Conservation (phyloP, 2,113 vertebrate species). For the Pteronura brasiliensis region DNA sequence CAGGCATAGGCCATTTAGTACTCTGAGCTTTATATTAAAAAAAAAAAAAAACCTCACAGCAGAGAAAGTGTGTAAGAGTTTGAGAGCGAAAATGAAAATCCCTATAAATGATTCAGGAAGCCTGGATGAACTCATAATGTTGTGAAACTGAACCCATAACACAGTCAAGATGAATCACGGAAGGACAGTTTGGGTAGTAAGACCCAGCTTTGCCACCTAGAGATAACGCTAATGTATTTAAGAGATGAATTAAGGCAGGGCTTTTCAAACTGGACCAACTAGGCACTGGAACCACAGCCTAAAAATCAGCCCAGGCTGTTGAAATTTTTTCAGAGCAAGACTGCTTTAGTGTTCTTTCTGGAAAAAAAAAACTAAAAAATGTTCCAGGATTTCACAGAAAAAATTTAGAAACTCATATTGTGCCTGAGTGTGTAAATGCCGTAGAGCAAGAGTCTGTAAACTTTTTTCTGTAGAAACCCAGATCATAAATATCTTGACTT, state of each 20-base stretch:
- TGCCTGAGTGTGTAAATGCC: not conserved
- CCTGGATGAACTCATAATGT: slow-evolving; percentile 69
- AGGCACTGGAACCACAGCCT: not conserved
- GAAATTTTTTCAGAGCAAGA: slow-evolving; percentile 8
- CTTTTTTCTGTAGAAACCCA: not conserved
- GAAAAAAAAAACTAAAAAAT: not conserved
- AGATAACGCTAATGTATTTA: slow-evolving; percentile 48
- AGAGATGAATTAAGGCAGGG: not conserved
- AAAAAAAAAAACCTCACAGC: slow-evolving; percentile 4
- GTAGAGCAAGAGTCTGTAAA: not conserved
- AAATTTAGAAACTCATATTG: not conserved
- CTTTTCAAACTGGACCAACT: not conserved
- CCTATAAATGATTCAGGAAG: slow-evolving; percentile 75
- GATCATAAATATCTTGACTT: not conserved
- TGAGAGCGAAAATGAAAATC: slow-evolving; percentile 63
- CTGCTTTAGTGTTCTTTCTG: not conserved
- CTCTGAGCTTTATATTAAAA: slow-evolving; percentile 32
- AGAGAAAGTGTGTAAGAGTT: slow-evolving; percentile 50
- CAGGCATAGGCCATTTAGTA: slow-evolving; percentile 10
- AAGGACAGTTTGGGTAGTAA: slow-evolving; percentile 41
- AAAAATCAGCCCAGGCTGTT: not conserved
- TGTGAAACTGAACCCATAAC: slow-evolving; percentile 76
- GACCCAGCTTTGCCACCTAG: slow-evolving; percentile 12
- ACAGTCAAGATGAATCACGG: slow-evolving; percentile 71
- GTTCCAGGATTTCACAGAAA: not conserved